A percentile compares a stretch with the other conserved stretches of the same genome.
phyloP scores from a whole-genome alignment of 2,888 invertebrate genomes.

The Pteria penguin region DNA sequence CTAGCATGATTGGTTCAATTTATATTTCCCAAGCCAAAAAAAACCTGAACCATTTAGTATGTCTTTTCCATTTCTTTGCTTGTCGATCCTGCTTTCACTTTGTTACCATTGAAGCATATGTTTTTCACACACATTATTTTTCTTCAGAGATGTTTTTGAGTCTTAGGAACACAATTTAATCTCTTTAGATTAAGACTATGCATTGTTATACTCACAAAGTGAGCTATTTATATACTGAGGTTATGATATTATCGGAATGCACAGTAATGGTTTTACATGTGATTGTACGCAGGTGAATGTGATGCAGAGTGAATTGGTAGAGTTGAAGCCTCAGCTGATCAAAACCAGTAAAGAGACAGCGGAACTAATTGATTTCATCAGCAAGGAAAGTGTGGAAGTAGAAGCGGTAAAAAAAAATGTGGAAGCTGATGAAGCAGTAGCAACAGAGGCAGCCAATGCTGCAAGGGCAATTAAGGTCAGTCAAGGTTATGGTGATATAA shows the following conservation, averaged over 20 bases:
- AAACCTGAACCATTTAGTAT: too few relatives aligned
- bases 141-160: too few relatives aligned
- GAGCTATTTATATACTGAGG: neutral
- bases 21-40: too few relatives aligned
- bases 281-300: conserved; percentile 65
- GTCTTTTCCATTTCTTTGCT: too few relatives aligned
- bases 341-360: conserved; percentile 78
- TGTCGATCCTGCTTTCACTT: too few relatives aligned
- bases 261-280: neutral
- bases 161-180: too few relatives aligned
- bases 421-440: conserved; percentile 76
- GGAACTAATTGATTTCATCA: conserved; percentile 77
- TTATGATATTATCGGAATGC: neutral
- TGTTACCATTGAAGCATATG: too few relatives aligned
- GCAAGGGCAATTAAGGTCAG: conserved; percentile 78
- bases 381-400: conserved; percentile 77
- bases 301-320: conserved; percentile 78
- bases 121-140: too few relatives aligned
- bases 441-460: conserved; percentile 75
- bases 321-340: conserved; percentile 77
- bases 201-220: neutral
- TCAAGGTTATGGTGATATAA: too few relatives aligned
- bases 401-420: conserved; percentile 77
- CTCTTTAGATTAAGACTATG: neutral
- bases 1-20: too few relatives aligned